Evolutionary conservation across 2,888 invertebrate genomes (phyloP), one percentile per base, ranked within the genome.

Genomic region (Cheilosia pagana): DNA sequence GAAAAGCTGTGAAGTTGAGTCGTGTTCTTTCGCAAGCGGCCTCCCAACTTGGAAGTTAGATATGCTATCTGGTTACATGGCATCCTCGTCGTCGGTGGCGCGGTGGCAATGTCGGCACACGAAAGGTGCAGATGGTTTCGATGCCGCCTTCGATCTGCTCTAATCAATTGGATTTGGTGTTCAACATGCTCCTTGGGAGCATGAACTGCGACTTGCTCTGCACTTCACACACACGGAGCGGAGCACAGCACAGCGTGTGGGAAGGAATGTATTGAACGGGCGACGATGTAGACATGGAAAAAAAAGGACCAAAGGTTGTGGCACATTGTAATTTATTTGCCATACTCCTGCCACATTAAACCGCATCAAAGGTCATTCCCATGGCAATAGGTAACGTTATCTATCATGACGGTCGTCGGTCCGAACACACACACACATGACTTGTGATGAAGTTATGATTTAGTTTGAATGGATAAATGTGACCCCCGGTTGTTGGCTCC

Each of bases 151-250:
- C 83, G 79, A 79, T 83, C 70, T 75, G 19, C 53, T 70, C 83
- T 83, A 83, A 83, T 83, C 83, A 83, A 79, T 83, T 83, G 74
- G 70, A 70, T 79, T 83, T 74, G 74, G 79, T 83, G 83, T 83
- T 83, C 74, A 83, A 83, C 83, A 83, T 83, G 83, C 83, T 83
- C 68, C 83, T 79, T 70, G 83, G 70, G 83, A 79, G 79, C 83
- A 83, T 70, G 79, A 83, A 74, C 77, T 77, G 68, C 76, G 67
- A 76, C 83, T 82, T 67, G 25, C 16, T 60, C 45, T 48, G 45
- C 70, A 67, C 63, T 70, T 43, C 50, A 23, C 41, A 31, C 48
- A 16, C 28, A 23, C 23, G 12, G 28, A 28, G 14, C 19, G 12
- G 21, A 16, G 21, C 23, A 25, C 8, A 10, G 23, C 14, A 4